phyloP scores from a whole-genome alignment of 1,140 invertebrate genomes.

The Protaetia brevitarsis region DNA sequence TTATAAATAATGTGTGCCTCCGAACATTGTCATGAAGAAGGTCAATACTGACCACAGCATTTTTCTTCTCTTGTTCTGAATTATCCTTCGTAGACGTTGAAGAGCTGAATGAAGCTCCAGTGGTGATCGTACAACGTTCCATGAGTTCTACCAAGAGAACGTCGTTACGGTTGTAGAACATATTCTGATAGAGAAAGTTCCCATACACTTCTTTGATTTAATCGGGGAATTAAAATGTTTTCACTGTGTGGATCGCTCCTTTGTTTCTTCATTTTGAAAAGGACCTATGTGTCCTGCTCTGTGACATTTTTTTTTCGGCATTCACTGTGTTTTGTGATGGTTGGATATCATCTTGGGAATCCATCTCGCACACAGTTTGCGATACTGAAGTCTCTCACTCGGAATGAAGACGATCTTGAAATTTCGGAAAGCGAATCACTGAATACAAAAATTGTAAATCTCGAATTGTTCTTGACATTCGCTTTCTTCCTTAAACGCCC shows the following conservation, averaged over 20 bases:
- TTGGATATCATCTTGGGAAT: too few species aligned
- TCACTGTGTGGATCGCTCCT: not conserved
- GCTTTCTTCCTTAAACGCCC: not conserved
- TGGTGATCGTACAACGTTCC: not conserved
- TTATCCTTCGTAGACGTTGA: not conserved
- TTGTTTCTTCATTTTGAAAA: not conserved
- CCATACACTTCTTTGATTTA: not conserved
- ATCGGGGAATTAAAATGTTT: not conserved
- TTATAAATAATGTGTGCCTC: too few species aligned
- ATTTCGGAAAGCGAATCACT: too few species aligned
- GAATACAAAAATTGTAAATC: too few species aligned
- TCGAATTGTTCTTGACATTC: too few species aligned
- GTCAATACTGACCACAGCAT: not conserved
- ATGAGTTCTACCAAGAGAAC: not conserved
- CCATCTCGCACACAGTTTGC: not conserved
- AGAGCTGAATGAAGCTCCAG: not conserved
- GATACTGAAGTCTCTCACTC: not conserved
- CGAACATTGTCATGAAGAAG: conserved; percentile 9
- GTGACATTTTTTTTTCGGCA: not conserved
- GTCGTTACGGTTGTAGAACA: not conserved
- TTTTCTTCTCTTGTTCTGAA: not conserved
- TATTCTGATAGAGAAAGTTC: not conserved
- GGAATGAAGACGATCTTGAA: not conserved
- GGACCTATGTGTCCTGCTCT: not conserved
- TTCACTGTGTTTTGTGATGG: not conserved